phyloP scores from a whole-genome alignment of 2,888 invertebrate species.

The Gordius sp. region DNA sequence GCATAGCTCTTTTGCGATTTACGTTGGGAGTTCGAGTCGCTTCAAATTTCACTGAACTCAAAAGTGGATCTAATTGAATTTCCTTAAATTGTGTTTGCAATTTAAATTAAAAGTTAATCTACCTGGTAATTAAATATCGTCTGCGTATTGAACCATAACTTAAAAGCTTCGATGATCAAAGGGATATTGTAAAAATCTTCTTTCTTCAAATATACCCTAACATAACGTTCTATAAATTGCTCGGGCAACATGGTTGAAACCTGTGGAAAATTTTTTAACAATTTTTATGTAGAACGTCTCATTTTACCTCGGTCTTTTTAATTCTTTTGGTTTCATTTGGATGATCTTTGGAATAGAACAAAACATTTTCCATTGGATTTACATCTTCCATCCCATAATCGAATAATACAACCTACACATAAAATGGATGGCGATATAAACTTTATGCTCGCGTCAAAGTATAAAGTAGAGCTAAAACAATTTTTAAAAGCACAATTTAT shows the following conservation, averaged over 20 bases:
- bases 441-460: too few relatives aligned
- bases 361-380: conserved; percentile 9
- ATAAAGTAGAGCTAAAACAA: too few relatives aligned
- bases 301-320: not conserved
- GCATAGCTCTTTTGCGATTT: too few relatives aligned
- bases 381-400: conserved; percentile 10
- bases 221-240: not conserved
- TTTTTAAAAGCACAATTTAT: too few relatives aligned
- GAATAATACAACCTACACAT: not conserved
- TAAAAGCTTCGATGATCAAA: not conserved
- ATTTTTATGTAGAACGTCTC: not conserved
- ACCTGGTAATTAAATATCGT: too few relatives aligned
- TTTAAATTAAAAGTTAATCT: too few relatives aligned
- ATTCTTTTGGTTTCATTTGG: conserved; percentile 7
- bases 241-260: not conserved
- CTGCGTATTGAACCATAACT: too few relatives aligned
- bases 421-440: too few relatives aligned
- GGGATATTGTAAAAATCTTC: not conserved
- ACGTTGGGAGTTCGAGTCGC: too few relatives aligned
- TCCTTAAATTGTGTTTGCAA: too few relatives aligned
- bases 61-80: too few relatives aligned
- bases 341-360: not conserved
- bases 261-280: not conserved
- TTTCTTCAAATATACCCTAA: not conserved
- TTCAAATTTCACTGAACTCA: too few relatives aligned